Percentiles rank a stretch among this genome's conserved stretches.
phyloP scores from a whole-genome alignment of 2,113 vertebrate genomes.

The Atlantisia rogersi region DNA sequence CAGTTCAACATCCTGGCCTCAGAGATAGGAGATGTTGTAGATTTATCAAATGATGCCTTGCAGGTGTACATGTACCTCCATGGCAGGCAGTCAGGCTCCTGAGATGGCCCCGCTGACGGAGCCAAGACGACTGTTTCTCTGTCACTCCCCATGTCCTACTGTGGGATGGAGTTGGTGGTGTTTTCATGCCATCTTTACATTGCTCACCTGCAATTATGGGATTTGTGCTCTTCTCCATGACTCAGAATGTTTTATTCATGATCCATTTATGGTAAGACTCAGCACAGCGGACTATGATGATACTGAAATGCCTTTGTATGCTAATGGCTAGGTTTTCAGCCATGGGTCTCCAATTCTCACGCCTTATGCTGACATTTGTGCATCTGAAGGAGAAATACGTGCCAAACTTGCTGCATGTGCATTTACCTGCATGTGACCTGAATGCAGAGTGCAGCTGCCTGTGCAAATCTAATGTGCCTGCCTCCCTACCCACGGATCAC shows the following conservation, averaged over 20 bases:
- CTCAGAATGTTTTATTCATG: constrained; percentile 23
- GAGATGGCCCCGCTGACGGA: neutral
- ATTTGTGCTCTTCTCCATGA: neutral
- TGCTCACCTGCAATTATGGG: neutral
- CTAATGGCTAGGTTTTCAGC: neutral
- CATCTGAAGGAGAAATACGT: neutral
- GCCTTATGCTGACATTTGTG: neutral
- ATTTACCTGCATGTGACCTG: neutral
- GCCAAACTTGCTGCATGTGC: neutral
- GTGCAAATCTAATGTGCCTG: neutral
- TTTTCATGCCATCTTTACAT: neutral
- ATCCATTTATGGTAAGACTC: neutral
- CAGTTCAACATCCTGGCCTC: fast-evolving
- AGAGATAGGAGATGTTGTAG: neutral
- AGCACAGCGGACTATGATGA: neutral
- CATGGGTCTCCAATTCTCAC: neutral
- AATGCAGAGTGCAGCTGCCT: neutral
- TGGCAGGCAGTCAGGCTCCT: neutral
- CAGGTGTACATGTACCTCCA: fast-evolving
- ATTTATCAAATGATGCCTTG: neutral
- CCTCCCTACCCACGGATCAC: neutral
- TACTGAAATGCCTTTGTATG: neutral
- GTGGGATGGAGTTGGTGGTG: neutral
- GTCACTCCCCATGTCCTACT: neutral
- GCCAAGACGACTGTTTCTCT: neutral